Base-by-base conservation (phyloP, 2,888 invertebrate species). In the Platycheirus albimanus region DNA sequence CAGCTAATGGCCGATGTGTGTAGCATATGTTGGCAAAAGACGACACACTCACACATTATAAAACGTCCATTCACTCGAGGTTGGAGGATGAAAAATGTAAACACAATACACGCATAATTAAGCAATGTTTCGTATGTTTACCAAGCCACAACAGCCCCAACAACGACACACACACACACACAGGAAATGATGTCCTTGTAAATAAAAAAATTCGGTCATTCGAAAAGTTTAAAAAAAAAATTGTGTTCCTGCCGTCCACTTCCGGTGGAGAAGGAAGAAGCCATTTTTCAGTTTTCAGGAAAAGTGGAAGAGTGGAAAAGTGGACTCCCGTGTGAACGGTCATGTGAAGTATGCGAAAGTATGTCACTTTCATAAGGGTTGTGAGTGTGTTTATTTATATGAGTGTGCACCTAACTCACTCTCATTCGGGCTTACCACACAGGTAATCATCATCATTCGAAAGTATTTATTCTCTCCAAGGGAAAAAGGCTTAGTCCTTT, bases 391-490 rank as follows among this genome's bases (percentile, higher is more conserved):
- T 41, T 41, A n/a, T n/a, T 41, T 15, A 41, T 10, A 15, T 4
- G 5, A 2, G 1, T 4, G 19, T 15, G 10, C 43, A 45, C 1
- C 30, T 6, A 38, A 10, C 6, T 41, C 13, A 15, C 17, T 6
- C 3, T 10, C 13, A 17, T 15, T 17, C 17, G n/a, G 43, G 43
- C n/a, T 45, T 17, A 19, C 43, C 41, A 10, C 13, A n/a, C n/a
- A 4, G 15, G 41, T 36, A n/a, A 7, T 41, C 17, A 45, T 45
- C 43, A 45, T 45, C 43, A 45, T 45, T 45, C 19, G 10, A 45
- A 45, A 45, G 43, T 19, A 45, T 45, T 45, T 45, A 45, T 45
- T 19, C 43, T 45, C 43, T 45, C 17, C 43, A 45, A 45, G 19
- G 43, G 7, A 19, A 17, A 33, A 8, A n/a, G n/a, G 30, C 8